These are phyloP conservation scores for Cosmia pyralina DNA, from an alignment of 2,888 invertebrate genomes.

Conservation along the genomic window DNA sequence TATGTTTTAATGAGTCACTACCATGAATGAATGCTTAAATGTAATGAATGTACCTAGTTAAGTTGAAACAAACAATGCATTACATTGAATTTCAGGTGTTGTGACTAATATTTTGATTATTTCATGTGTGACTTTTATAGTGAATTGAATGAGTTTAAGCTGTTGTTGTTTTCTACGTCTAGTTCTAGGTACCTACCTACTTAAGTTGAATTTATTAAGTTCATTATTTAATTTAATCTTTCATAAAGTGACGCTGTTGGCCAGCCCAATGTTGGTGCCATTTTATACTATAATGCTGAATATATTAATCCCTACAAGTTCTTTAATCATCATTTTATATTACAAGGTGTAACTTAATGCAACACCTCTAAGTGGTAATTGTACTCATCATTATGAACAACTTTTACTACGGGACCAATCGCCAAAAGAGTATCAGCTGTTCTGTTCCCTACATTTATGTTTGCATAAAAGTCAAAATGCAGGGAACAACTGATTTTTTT, in stretches of 20 bases:
- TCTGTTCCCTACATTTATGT: too few species aligned
- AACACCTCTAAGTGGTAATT: too few species aligned
- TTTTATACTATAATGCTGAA: not conserved
- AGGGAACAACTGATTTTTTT: too few species aligned
- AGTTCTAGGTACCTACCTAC: not conserved
- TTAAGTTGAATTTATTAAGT: not conserved
- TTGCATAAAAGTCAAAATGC: too few species aligned
- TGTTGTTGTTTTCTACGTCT: not conserved
- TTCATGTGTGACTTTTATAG: constrained; percentile 32
- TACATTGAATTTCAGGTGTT: constrained; percentile 36
- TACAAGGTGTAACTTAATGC: too few species aligned
- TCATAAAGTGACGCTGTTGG: not conserved
- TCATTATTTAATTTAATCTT: not conserved
- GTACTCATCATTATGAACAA: too few species aligned
- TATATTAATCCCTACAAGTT: not conserved
- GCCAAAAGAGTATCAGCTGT: too few species aligned
- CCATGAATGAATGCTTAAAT: constrained; percentile 36
- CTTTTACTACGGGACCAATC: too few species aligned
- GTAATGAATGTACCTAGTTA: constrained; percentile 15
- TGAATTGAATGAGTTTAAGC: constrained; percentile 13
- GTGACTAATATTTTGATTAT: constrained; percentile 46
- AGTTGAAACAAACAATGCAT: constrained; percentile 40
- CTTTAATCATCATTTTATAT: not conserved
- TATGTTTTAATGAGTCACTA: constrained; percentile 45
- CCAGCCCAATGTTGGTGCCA: constrained; percentile 5